phyloP scores from a whole-genome alignment of 2,113 vertebrate species.

The Chionis minor region DNA sequence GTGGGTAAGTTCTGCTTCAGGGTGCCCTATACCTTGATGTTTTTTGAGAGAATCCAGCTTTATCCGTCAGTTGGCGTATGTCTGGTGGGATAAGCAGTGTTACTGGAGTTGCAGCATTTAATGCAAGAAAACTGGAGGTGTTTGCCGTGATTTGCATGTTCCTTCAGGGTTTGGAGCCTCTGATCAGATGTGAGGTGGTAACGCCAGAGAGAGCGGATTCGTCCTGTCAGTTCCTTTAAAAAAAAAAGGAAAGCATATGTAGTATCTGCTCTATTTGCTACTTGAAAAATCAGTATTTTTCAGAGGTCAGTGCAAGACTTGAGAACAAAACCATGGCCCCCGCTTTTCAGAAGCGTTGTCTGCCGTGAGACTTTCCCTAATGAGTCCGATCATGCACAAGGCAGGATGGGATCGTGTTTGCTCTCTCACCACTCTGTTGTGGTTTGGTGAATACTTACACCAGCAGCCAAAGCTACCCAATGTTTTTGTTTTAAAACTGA shows the following conservation, averaged over 20 bases:
- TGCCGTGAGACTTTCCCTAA: neutral
- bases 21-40: neutral
- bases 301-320: neutral
- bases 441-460: slow-evolving; percentile 11
- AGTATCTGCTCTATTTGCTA: neutral
- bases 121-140: neutral
- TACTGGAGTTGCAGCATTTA: neutral
- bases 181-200: neutral
- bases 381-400: neutral
- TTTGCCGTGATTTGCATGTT: neutral
- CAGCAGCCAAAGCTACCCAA: neutral
- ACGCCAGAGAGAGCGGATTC: neutral
- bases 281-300: neutral
- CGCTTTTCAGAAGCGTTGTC: neutral
- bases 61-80: neutral
- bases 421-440: neutral
- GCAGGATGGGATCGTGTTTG: neutral
- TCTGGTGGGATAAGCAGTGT: neutral
- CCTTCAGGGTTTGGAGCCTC: neutral
- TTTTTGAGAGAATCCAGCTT: neutral
- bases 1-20: neutral
- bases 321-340: neutral
- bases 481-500: slow-evolving; percentile 7
- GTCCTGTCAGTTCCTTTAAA: neutral
- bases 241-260: neutral